Evolutionary conservation across 2,797 vertebrate genomes (phyloP).

Genomic region (Anguilla obscura): DNA sequence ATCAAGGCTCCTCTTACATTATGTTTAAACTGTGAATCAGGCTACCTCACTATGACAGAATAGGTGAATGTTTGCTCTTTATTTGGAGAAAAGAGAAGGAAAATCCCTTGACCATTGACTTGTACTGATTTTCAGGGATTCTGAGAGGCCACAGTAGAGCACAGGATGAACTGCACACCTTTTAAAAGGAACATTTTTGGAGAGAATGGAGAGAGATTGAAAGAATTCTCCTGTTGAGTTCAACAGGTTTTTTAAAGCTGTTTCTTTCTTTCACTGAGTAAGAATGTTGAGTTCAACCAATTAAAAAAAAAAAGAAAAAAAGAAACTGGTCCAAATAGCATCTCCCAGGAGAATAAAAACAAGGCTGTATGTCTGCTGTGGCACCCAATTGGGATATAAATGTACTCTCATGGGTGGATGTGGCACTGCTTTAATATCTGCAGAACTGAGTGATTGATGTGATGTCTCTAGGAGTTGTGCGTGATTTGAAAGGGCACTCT

Average conservation of each 20-base stretch:
- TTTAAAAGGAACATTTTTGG: conserved; percentile 14
- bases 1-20: background rate
- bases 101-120: background rate
- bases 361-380: conserved; percentile 58
- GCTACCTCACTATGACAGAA: background rate
- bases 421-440: conserved; percentile 59
- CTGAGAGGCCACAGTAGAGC: background rate
- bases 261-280: conserved; percentile 20
- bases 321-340: conserved; percentile 53
- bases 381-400: conserved; percentile 55
- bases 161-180: background rate
- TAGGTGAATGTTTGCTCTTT: background rate
- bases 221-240: background rate
- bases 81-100: background rate
- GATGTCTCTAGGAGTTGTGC: conserved; percentile 55
- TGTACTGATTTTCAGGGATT: background rate
- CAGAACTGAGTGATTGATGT: conserved; percentile 57
- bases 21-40: background rate
- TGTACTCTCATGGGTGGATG: conserved; percentile 56
- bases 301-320: background rate
- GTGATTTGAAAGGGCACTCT: conserved; percentile 62
- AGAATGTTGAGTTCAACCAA: conserved; percentile 56
- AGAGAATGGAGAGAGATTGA: background rate
- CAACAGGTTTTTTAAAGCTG: conserved; percentile 13
- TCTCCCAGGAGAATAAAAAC: conserved; percentile 44